Evolutionary conservation across 1,140 invertebrate genomes (phyloP), one percentile per base, ranked within the genome.

Genomic region (Micrasema minimum): DNA sequence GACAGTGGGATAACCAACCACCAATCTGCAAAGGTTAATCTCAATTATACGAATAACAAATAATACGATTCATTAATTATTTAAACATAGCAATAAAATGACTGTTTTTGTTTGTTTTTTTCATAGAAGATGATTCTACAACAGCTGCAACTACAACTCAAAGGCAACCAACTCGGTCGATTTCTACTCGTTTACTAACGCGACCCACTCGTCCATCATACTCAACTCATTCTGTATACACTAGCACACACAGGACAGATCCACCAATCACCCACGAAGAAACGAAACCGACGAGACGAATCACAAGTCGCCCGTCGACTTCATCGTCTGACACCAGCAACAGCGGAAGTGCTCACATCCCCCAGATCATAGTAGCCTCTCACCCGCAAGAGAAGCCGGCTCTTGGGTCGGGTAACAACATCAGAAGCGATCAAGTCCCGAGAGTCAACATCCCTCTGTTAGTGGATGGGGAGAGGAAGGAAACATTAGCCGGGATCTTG

Each of bases 1-100:
- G 95, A 1, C 87, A 89, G 61, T 96, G 94, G 85, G 93, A 96
- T 79, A 88, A 89, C 45, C 83, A 87, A 0, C 81, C 92, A 18
- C 94, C 94, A 0, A 85, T 82, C 31, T 95, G 93, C 78, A 83
- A 86, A 79, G 86, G 92, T 91, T 86, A 83, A 71, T n/a, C n/a
- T n/a, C n/a, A n/a, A n/a, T n/a, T n/a, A n/a, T n/a, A n/a, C n/a
- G n/a, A n/a, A n/a, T 14, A 9, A 45, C n/a, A 9, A 16, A 2
- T 45, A 14, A 14, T 1, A n/a, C 35, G 18, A 23, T 2, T 53
- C 7, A 22, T 50, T 22, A 10, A 20, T 51, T 10, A 23, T 23
- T 51, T 14, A 51, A 51, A 7, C n/a, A n/a, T n/a, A n/a, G n/a
- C n/a, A n/a, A n/a, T n/a, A n/a, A n/a, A n/a, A n/a, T n/a, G n/a